Evolutionary conservation across 2,113 vertebrate species (phyloP).

Genomic region (Haemorhous mexicanus): DNA sequence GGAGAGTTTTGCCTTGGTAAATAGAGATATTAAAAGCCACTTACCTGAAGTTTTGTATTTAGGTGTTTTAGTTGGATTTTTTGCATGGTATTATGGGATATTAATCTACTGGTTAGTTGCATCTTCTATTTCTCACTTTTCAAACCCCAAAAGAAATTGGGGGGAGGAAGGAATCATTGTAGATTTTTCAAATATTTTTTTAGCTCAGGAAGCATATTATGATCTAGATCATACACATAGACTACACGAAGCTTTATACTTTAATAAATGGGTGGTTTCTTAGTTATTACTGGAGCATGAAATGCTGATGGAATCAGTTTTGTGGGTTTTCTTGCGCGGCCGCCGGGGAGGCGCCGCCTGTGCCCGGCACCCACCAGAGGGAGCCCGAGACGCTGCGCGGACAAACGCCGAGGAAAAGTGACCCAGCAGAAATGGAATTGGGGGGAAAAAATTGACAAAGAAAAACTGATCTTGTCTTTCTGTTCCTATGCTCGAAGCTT

Average conservation of each 20-base stretch:
- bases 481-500: neutral
- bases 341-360: fast-evolving
- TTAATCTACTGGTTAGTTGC: neutral
- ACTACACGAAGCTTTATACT: neutral
- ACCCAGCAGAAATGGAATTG: neutral
- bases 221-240: neutral
- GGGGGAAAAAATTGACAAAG: neutral
- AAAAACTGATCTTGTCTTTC: neutral
- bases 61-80: neutral
- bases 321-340: fast-evolving
- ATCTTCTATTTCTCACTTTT: neutral
- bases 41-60: neutral
- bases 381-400: neutral
- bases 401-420: fast-evolving
- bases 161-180: neutral
- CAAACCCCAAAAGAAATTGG: neutral
- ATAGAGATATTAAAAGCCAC: neutral
- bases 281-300: neutral
- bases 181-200: neutral
- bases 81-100: neutral
- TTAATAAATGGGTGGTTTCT: neutral
- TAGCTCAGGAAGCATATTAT: neutral
- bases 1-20: neutral
- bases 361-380: neutral
- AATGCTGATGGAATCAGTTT: neutral